Conservation (phyloP, 2,113 vertebrate species). For the Pygoscelis adeliae region DNA sequence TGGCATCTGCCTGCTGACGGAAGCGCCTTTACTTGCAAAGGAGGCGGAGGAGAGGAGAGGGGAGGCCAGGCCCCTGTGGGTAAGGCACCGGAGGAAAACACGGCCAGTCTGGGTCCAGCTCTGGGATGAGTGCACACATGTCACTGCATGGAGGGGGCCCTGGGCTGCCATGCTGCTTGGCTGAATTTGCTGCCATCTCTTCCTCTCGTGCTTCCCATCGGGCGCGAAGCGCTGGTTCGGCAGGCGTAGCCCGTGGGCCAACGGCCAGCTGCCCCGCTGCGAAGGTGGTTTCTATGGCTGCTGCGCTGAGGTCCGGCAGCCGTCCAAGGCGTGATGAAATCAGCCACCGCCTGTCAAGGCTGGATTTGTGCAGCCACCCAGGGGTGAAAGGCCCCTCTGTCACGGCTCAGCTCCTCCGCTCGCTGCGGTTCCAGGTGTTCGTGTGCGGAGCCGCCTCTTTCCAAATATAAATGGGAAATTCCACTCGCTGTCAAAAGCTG, state of each 20-base stretch:
- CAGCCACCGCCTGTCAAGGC: not conserved
- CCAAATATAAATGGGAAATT: conserved; percentile 51
- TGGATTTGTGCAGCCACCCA: not conserved
- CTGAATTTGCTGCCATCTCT: not conserved
- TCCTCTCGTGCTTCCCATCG: rapidly evolving
- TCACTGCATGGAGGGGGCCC: rapidly evolving
- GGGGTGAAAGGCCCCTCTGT: conserved; percentile 51
- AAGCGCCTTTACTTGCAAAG: not conserved
- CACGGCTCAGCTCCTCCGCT: not conserved
- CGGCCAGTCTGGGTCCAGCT: not conserved
- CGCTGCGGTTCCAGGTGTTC: not conserved
- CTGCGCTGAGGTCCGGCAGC: not conserved
- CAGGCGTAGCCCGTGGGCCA: not conserved
- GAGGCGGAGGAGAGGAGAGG: not conserved
- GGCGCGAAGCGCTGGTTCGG: rapidly evolving
- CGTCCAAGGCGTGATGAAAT: not conserved
- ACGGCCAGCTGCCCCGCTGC: rapidly evolving
- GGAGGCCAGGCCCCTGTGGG: not conserved
- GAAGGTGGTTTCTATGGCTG: not conserved
- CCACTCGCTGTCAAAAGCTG: not conserved
- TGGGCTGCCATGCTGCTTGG: not conserved
- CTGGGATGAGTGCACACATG: rapidly evolving
- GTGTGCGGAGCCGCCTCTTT: not conserved
- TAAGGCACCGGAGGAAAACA: not conserved
- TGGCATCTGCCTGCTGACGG: not conserved